Base-by-base conservation (phyloP, 2,888 invertebrate species). In the Acleris sparsana region DNA sequence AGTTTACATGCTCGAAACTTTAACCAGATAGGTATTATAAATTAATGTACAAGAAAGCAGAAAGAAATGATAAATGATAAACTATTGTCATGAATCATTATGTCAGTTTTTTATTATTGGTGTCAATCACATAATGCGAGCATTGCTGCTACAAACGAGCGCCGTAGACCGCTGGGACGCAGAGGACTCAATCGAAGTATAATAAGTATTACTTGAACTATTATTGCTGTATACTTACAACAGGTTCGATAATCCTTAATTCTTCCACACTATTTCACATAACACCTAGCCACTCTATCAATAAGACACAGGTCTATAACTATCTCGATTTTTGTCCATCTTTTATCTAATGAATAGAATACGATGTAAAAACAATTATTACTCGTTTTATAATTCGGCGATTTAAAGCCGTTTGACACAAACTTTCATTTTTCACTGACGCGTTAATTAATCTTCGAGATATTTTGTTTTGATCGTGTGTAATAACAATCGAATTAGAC, bases 251-350 rank as follows among this genome's bases (percentile, higher is more conserved):
- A 82, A 81, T 86, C 82, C 81, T 81, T 77, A 74, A 66, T 80
- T 76, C 75, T 67, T 69, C 66, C 71, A 66, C 83, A 86, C 80
- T 80, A 78, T 74, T 81, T 85, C 87, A 89, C 88, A 89, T 87
- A 87, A 87, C 86, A 84, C 87, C 77, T 70, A 80, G 75, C 75
- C 73, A 80, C 78, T 76, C 74, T 76, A 71, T 80, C 72, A 79
- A 79, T 75, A 79, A 74, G 76, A 82, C 74, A 77, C 80, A 83
- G 76, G 83, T 79, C 75, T 78, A 83, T 78, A 82, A 78, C 73
- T 73, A 78, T 73, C 73, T 74, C 80, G 82, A 85, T 85, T 84
- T 84, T 77, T 79, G 80, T 80, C 75, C 84, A 85, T 88, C 83
- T 86, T 88, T 85, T 85, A 88, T 84, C 79, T 74, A 76, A 53